These are phyloP conservation scores for Ditylenchus weischeri DNA, from an alignment of 2,888 invertebrate species.

Conservation along the genomic window DNA sequence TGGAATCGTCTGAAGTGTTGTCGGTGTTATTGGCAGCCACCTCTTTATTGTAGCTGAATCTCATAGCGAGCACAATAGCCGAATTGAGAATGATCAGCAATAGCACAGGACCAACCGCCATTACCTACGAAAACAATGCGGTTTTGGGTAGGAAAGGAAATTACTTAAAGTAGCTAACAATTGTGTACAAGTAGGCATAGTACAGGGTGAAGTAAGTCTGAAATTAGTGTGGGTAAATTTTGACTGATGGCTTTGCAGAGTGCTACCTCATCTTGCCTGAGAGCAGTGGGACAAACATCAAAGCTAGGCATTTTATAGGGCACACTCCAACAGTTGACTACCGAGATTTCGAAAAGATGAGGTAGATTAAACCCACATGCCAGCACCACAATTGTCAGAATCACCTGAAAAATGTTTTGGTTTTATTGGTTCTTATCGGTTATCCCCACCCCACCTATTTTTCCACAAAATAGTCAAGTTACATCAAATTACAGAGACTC, in stretches of 20 bases:
- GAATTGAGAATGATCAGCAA: conserved; percentile 48
- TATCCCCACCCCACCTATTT: no score
- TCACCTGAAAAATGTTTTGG: conserved; percentile 39
- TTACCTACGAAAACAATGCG: conserved; percentile 29
- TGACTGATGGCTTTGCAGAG: no score
- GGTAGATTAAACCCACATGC: conserved; percentile 49
- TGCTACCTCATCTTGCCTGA: conserved; percentile 43
- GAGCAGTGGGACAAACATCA: conserved; percentile 54
- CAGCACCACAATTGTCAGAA: conserved; percentile 34
- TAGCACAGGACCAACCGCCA: conserved; percentile 54
- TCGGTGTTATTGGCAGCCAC: no score
- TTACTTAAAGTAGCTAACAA: neutral
- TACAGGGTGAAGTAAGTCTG: conserved; percentile 16
- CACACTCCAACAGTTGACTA: conserved; percentile 52
- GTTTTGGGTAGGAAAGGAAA: neutral
- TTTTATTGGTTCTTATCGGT: no score
- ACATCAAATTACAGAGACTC: no score
- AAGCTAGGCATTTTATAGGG: conserved; percentile 43
- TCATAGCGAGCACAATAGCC: conserved; percentile 46
- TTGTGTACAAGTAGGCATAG: conserved; percentile 12
- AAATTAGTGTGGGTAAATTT: neutral
- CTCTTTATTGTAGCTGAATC: conserved; percentile 9
- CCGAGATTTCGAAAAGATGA: conserved; percentile 54
- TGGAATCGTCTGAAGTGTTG: no score
- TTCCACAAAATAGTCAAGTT: no score